Percentiles rank a stretch among this genome's conserved stretches.
These are phyloP conservation scores for Bombus difficillimus DNA, from an alignment of 1,140 invertebrate genomes.

Conservation along the genomic window DNA sequence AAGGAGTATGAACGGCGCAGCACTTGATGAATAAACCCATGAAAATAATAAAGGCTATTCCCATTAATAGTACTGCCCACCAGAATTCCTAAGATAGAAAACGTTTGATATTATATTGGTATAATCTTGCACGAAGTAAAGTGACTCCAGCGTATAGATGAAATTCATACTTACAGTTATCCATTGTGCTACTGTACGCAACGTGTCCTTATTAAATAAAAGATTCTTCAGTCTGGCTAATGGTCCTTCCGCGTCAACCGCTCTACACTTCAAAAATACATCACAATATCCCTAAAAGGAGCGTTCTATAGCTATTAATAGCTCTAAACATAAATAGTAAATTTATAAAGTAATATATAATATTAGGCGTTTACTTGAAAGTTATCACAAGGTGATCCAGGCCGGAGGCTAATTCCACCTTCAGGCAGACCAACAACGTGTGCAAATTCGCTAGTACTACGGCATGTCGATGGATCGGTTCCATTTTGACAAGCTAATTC, in stretches of 20 bases:
- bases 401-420: conserved; percentile 94
- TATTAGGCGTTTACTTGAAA: conserved; percentile 89
- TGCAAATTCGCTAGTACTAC: conserved; percentile 93
- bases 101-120: too few relatives aligned
- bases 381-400: conserved; percentile 99
- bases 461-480: conserved; percentile 89
- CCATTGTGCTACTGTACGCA: conserved; percentile 94
- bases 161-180: conserved; percentile 85
- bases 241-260: conserved; percentile 99
- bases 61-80: conserved; percentile 97
- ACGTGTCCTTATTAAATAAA: conserved; percentile 95
- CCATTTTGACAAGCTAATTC: conserved; percentile 97
- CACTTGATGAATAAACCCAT: conserved; percentile 99
- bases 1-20: conserved; percentile 99
- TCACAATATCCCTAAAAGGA: conserved; percentile 95
- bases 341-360: neutral
- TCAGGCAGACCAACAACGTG: conserved; percentile 88
- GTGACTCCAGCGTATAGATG: too few relatives aligned
- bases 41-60: conserved; percentile 94
- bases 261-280: conserved; percentile 98
- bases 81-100: conserved; percentile 90
- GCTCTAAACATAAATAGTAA: neutral
- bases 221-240: conserved; percentile 98
- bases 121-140: too few relatives aligned
- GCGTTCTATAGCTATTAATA: neutral